Base-by-base conservation (phyloP, 2,113 vertebrate species). In the Bujurquina vittata region DNA sequence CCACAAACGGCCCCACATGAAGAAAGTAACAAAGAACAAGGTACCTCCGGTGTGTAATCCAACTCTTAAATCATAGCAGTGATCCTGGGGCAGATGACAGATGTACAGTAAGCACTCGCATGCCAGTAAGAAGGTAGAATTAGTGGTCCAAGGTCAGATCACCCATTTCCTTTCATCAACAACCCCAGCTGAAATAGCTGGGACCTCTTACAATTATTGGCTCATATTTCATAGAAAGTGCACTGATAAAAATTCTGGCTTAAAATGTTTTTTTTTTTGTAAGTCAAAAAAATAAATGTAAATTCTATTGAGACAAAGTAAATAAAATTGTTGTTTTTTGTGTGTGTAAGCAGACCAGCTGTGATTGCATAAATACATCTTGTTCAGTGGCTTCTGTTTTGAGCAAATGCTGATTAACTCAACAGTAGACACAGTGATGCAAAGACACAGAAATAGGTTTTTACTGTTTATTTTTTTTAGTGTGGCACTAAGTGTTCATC, bases 1-100 rank as follows among this genome's bases (percentile, higher is more conserved):
- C 14, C 14, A 49, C 14, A 55, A n/a, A 59, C 12, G 14, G 2
- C 33, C 22, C 56, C 80, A 81, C 86, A 72, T 79, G 73, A 89
- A 86, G 59, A 22, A 81, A 80, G 72, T 46, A 55, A 83, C 89
- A 93, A 81, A 91, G 74, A 84, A 33, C 31, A 57, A 85, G 46
- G 58, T 73, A 81, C 75, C 52, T 59, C 49, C 46, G 61, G 73
- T 46, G 20, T 77, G 76, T 84, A 88, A 84, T 35, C 54, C 54
- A 63, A 82, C 80, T 78, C 56, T 61, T 9, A 18, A 80, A 35
- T 17, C 33, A 37, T 29, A 82, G 84, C 52, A 87, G 20, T 55
- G 11, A 52, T 37, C 23, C 23, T 9, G 10, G 2, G 23, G 35
- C 49, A 67, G 57, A 55, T 84, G 60, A 83, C 65, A 72, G 74